Base-by-base conservation (phyloP, 2,797 vertebrate species). In the Acrossocheilus wenchowensis region DNA sequence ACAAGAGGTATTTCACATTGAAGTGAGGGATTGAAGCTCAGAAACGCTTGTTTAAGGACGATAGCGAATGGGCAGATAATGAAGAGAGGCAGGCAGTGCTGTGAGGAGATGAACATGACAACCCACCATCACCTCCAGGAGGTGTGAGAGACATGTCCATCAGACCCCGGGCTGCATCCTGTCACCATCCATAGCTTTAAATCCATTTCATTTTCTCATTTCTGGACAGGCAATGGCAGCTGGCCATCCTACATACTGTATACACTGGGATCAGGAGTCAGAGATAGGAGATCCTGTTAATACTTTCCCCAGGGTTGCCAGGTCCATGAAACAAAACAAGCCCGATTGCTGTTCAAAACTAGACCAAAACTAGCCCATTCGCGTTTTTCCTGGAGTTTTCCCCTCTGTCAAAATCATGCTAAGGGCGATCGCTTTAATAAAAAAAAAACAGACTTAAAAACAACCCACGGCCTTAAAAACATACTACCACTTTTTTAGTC, bases 91-190 rank as follows among this genome's bases (percentile, higher is more conserved):
- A 83, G 60, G 45, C 69, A 26, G 66, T 74, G 43, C 80, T 52
- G 30, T 23, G 78, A 52, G 54, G 34, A 81, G 69, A 81, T 78
- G 75, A 79, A 85, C n/a, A 71, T 57, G 75, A 85, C 50, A 80
- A 68, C 50, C 52, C 64, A 62, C 26, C 66, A 80, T 80, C 66
- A 80, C 36, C 64, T 78, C 12, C 23, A 81, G 69, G 82, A 84
- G 17, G 26, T 21, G 48, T n/a, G 62, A 50, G 41, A 62, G 62
- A 81, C 50, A 50, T 36, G 62, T 68, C 60, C 72, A 78, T 57
- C 62, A 60, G 45, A 69, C 78, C 62, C 26, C 12, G 5, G 41
- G 87, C 52, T 78, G 21, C 78, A 39, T 68, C 52, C 62, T 81
- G 84, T 80, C 84, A 62, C 8, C 0, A 73, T 71, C 39, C 19